These are phyloP conservation scores for Papilio protenor DNA, from an alignment of 2,888 invertebrate species.

Conservation along the genomic window DNA sequence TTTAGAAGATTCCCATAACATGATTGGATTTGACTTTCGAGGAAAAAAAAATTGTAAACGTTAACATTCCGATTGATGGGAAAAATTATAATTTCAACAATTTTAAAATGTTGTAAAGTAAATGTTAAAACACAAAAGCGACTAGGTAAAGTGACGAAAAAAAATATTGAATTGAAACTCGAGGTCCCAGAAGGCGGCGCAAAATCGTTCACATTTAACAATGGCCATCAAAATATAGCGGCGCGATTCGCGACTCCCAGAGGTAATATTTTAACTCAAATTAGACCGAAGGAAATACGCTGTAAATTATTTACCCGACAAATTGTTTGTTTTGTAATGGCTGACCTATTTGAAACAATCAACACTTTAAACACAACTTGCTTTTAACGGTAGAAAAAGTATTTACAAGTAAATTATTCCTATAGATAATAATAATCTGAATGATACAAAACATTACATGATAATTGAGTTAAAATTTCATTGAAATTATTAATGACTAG, in stretches of 20 bases:
- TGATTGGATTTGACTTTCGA: not conserved
- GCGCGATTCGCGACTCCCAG: constrained; percentile 23
- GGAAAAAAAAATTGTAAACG: not conserved
- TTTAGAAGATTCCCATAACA: not conserved
- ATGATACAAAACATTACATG: too few species aligned
- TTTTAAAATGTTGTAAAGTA: too few species aligned
- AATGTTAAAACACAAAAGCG: not conserved
- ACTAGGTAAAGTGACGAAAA: not conserved
- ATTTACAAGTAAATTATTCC: not conserved
- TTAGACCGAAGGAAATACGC: constrained; percentile 31
- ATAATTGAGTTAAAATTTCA: too few species aligned
- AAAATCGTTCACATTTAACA: constrained; percentile 43
- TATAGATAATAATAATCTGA: too few species aligned
- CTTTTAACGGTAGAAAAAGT: not conserved
- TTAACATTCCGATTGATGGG: not conserved
- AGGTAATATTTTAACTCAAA: constrained; percentile 40
- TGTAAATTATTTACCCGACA: constrained; percentile 8
- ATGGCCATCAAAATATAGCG: constrained; percentile 37
- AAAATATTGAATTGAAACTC: constrained; percentile 19
- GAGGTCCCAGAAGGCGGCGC: constrained; percentile 7
- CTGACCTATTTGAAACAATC: constrained; percentile 6
- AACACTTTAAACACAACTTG: not conserved
- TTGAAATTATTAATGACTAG: too few species aligned
- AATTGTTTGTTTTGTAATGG: constrained; percentile 24
- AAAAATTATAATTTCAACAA: too few species aligned